Conservation (phyloP, 2,797 vertebrate genomes). For the Heliangelus exortis region DNA sequence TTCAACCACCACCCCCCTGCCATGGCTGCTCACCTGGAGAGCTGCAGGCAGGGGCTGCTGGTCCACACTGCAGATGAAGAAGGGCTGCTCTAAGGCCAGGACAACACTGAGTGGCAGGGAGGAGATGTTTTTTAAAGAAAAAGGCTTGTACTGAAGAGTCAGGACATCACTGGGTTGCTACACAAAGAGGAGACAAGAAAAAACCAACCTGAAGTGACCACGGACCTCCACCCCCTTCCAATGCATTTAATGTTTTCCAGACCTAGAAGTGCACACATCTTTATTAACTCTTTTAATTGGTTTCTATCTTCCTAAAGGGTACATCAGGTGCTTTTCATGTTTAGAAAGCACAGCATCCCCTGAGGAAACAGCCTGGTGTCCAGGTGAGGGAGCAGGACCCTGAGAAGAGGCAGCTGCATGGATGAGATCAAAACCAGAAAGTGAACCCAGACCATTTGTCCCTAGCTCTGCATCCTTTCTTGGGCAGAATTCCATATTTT, state of each 20-base stretch:
- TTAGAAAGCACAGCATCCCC: not conserved
- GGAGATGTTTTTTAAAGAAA: constrained; percentile 85
- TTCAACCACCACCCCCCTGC: not conserved
- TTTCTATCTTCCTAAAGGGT: too few relatives aligned
- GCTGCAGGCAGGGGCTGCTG: not conserved
- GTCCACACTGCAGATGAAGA: constrained; percentile 75
- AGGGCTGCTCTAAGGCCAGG: constrained; percentile 79
- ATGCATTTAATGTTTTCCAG: too few relatives aligned
- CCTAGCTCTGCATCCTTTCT: not conserved
- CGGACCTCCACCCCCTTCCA: too few relatives aligned
- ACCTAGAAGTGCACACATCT: too few relatives aligned
- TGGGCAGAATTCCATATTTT: not conserved
- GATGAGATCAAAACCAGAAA: not conserved
- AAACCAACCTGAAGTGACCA: too few relatives aligned
- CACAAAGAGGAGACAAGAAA: not conserved
- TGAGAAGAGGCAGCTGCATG: not conserved
- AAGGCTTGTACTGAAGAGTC: constrained; percentile 76
- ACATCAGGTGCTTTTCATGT: not conserved
- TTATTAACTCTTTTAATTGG: too few relatives aligned
- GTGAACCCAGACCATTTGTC: not conserved
- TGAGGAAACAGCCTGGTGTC: not conserved
- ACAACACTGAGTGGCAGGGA: constrained; percentile 79
- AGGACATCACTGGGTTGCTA: constrained; percentile 78
- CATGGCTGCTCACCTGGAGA: constrained; percentile 47
- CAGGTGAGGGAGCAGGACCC: not conserved